Base-by-base conservation (phyloP, 2,113 vertebrate genomes). In the Cettia cetti region DNA sequence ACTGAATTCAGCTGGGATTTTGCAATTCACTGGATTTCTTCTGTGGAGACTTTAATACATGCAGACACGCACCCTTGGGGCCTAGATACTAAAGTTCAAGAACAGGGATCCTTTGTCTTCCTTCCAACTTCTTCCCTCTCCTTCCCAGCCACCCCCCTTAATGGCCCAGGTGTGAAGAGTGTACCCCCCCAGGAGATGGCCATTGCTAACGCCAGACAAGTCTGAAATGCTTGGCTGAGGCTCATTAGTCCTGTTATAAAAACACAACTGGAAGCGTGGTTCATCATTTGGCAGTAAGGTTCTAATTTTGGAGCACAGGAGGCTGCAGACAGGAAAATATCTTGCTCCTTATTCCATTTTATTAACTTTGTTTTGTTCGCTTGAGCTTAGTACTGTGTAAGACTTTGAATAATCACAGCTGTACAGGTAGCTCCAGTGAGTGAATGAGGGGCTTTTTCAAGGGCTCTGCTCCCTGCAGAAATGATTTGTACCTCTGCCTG, bases 401-500 rank as follows among this genome's bases (percentile, higher is more conserved):
- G 97, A 96, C 94, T 97, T 95, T 90, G 94, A 96, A 97, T 97
- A 98, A 98, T 98, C 97, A 97, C 95, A 95, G 97, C 95, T 66
- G 95, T 92, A 96, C 98, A 98, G 98, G 98, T 98, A 96, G 97
- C 97, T 97, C 96, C 96, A 76, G 94, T 94, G 89, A 94, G 96
- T 95, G 97, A 96, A 97, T 95, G 97, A 96, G 97, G 97, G 96
- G 96, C 96, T 97, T 97, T 98, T 97, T 97, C 95, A 96, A 94
- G 97, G 97, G 97, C 97, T 95, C 91, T 97, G 97, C 98, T 98
- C 98, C 98, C 98, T 97, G 97, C 98, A 98, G 98, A 98, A 98
- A 98, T 98, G 98, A 98, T 98, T 98, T 98, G 97, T 98, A 97
- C 98, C 98, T 98, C 96, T 95, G 98, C 97, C 98, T 98, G 98